Percentiles rank a stretch among this genome's conserved stretches.
phyloP scores from a whole-genome alignment of 1,140 invertebrate species.

The Magallana ariakensis region DNA sequence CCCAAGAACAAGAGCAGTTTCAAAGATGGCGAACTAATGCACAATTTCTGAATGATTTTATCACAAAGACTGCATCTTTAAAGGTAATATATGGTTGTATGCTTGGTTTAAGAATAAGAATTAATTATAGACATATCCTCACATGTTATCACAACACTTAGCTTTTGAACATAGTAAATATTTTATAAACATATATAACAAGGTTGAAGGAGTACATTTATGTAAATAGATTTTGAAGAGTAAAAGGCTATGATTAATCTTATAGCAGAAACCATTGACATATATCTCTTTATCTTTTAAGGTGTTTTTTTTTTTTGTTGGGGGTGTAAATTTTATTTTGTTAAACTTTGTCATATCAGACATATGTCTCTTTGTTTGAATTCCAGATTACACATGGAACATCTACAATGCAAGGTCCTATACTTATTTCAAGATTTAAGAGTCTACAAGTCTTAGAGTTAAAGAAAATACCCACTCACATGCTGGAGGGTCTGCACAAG shows the following conservation, averaged over 20 bases:
- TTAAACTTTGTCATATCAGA: not conserved
- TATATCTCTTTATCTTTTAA: not conserved
- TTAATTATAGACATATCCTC: no score
- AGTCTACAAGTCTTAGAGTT: constrained; percentile 63
- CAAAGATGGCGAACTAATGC: constrained; percentile 58
- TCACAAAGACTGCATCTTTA: constrained; percentile 61
- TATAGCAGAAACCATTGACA: not conserved
- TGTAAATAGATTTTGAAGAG: no score
- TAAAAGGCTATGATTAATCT: no score
- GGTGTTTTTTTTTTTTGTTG: no score
- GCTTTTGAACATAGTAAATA: no score
- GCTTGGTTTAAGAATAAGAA: no score
- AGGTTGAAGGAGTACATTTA: no score
- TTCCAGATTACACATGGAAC: constrained; percentile 66
- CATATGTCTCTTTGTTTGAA: not conserved
- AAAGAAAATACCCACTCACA: constrained; percentile 67
- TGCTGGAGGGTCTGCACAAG: constrained; percentile 66
- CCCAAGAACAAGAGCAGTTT: constrained; percentile 43
- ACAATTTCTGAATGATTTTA: constrained; percentile 66
- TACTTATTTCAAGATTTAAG: constrained; percentile 62
- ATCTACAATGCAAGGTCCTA: constrained; percentile 64
- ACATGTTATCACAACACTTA: no score
- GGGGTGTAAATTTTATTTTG: not conserved
- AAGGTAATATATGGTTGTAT: constrained; percentile 55
- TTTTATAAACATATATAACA: no score